A percentile compares a stretch with the other conserved stretches of the same genome.
Conservation (phyloP, 2,888 invertebrate species). For the Frankliniella fusca region DNA sequence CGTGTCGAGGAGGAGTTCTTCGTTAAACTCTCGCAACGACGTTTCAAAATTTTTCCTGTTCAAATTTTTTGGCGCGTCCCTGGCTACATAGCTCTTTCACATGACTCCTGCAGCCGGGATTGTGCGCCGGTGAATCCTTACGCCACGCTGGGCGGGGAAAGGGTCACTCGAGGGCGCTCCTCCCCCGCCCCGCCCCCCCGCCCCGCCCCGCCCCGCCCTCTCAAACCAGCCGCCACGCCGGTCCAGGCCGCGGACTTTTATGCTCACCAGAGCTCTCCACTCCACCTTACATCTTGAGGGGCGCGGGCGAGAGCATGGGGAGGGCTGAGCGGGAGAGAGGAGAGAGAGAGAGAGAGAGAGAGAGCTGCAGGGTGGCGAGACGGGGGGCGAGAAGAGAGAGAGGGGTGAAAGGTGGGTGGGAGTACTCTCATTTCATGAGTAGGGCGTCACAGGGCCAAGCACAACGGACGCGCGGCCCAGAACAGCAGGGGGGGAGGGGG, state of each 20-base stretch:
- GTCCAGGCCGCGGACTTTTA: not conserved
- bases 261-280: conserved; percentile 1
- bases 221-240: not conserved
- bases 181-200: not conserved
- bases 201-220: conserved; percentile 2
- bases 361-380: not conserved
- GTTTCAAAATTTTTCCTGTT: no score
- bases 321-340: not conserved
- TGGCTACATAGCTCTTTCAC: no score
- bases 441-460: not conserved
- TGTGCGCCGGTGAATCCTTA: not conserved
- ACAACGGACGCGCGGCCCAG: not conserved
- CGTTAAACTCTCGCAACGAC: no score
- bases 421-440: conserved; percentile 21
- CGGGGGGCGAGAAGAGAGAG: not conserved
- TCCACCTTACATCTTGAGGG: not conserved
- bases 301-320: not conserved
- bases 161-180: not conserved
- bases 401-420: conserved; percentile 8
- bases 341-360: no score
- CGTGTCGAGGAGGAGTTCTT: no score
- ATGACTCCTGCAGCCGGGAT: not conserved
- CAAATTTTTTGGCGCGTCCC: no score
- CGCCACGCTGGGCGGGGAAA: not conserved
- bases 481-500: no score